Conservation (phyloP, 2,888 invertebrate species). For the Strigamia maritima region DNA sequence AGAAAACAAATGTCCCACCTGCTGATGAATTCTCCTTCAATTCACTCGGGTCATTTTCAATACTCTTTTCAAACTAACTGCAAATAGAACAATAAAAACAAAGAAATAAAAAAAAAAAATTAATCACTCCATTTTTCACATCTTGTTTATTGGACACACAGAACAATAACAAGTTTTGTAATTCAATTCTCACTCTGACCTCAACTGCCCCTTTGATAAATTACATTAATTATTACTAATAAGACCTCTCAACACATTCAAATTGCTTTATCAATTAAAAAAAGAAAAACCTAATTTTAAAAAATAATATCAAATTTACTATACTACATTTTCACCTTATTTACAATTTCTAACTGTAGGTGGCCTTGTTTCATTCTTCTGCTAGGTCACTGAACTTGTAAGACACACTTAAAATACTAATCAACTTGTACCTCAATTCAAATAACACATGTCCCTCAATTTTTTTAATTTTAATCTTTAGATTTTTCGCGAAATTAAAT, state of each 20-base stretch:
- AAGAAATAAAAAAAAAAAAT: neutral
- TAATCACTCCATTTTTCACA: neutral
- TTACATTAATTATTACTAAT: neutral
- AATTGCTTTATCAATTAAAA: neutral
- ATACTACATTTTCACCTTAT: neutral
- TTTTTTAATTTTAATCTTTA: neutral
- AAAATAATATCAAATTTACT: neutral
- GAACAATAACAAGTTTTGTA: neutral
- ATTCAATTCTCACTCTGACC: neutral
- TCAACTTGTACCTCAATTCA: conserved; percentile 6
- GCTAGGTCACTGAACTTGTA: neutral
- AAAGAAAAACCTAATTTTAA: no score
- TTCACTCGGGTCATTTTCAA: neutral
- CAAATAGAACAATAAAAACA: neutral
- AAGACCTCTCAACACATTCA: neutral
- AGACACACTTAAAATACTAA: neutral
- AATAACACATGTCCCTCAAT: neutral
- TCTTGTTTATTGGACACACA: neutral
- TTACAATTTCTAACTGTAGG: neutral
- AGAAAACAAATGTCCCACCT: conserved; percentile 11
- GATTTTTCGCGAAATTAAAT: neutral
- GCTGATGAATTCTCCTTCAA: neutral
- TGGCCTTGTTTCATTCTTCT: conserved; percentile 24
- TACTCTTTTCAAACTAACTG: neutral
- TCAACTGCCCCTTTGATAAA: neutral